Evolutionary conservation across 2,113 vertebrate genomes (phyloP).

Genomic region (Cyphomyrus discorhynchus): DNA sequence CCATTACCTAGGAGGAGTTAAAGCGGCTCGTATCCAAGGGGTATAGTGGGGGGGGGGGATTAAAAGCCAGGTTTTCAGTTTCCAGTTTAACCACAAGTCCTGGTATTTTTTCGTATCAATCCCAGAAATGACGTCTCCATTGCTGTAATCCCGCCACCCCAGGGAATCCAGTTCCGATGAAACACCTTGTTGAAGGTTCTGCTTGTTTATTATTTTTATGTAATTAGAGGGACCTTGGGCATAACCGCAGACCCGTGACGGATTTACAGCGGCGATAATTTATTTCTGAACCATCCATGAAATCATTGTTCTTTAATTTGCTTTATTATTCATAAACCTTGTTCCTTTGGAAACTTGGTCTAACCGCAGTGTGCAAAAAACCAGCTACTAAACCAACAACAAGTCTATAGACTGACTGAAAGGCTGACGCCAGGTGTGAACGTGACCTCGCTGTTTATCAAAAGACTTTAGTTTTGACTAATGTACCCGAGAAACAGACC

Average conservation of each 20-base stretch:
- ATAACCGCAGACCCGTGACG: background rate
- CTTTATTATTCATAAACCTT: background rate
- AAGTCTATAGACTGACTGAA: background rate
- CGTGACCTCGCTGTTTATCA: background rate
- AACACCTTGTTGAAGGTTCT: background rate
- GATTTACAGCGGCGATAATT: slow-evolving; percentile 3
- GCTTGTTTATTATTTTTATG: background rate
- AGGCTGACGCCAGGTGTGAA: background rate
- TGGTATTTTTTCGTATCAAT: slow-evolving; percentile 3
- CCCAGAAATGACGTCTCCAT: background rate
- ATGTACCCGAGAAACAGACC: background rate
- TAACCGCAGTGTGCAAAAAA: background rate
- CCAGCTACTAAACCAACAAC: background rate
- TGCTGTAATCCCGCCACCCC: background rate
- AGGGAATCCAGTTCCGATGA: background rate
- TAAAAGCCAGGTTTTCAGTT: background rate
- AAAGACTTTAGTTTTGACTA: background rate
- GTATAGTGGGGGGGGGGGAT: background rate
- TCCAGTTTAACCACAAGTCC: background rate
- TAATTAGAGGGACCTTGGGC: slow-evolving; percentile 13
- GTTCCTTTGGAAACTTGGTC: background rate
- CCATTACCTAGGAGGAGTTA: background rate
- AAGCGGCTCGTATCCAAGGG: background rate
- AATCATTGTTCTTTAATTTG: slow-evolving; percentile 12
- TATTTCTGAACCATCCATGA: slow-evolving; percentile 10